These are phyloP conservation scores for Chironomus riparius DNA, from an alignment of 2,888 invertebrate genomes.

Conservation along the genomic window DNA sequence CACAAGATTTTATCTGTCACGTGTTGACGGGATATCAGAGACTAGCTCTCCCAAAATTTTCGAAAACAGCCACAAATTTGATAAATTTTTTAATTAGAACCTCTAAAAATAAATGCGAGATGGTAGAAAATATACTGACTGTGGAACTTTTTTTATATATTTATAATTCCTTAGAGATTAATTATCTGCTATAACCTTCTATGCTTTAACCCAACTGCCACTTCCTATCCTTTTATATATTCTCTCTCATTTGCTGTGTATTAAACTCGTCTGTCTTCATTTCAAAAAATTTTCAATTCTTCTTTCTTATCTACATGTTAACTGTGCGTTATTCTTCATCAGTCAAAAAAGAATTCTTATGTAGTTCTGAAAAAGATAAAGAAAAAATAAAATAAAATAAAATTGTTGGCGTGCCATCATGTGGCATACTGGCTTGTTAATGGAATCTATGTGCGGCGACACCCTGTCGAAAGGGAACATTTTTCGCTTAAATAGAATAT, in stretches of 20 bases:
- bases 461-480: not conserved
- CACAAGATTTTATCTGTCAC: no score
- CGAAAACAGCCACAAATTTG: no score
- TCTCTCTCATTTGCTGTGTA: not conserved
- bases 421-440: not conserved
- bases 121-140: not conserved
- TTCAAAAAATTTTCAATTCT: not conserved
- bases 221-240: not conserved
- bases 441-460: not conserved
- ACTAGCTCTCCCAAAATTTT: no score
- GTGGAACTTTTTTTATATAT: not conserved
- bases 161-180: not conserved
- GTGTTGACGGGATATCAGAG: no score
- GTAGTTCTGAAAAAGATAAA: no score
- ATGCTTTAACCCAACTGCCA: no score
- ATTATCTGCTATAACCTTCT: not conserved
- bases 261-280: not conserved
- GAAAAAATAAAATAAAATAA: no score
- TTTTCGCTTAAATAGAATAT: not conserved
- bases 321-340: no score
- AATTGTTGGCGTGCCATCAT: no score
- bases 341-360: no score
- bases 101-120: not conserved
- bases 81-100: no score
- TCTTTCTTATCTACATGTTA: not conserved